phyloP scores from a whole-genome alignment of 2,113 vertebrate species.

The Siphamia tubifer region DNA sequence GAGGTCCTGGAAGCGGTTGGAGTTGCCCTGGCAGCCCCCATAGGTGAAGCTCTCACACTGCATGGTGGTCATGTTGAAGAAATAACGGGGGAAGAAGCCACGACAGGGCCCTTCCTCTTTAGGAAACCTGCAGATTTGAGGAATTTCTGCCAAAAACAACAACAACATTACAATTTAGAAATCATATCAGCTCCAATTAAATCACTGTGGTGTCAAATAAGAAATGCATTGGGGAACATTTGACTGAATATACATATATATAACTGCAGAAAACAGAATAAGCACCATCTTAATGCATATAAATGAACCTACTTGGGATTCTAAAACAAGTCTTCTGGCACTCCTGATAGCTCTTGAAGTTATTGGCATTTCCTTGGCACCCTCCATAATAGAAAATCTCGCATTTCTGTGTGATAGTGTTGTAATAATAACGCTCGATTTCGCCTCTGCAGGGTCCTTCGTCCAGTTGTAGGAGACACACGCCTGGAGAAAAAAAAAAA shows the following conservation, averaged over 20 bases:
- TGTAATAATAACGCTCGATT: conserved; percentile 84
- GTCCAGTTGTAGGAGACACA: conserved; percentile 83
- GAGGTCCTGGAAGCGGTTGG: conserved; percentile 83
- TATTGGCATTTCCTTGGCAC: conserved; percentile 89
- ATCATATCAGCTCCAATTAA: too few relatives aligned
- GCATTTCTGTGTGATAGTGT: conserved; percentile 85
- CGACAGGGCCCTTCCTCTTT: conserved; percentile 78
- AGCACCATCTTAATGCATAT: too few relatives aligned
- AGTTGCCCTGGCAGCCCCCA: conserved; percentile 80
- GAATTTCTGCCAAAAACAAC: conserved; percentile 81
- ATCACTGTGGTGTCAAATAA: too few relatives aligned
- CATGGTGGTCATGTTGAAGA: conserved; percentile 91
- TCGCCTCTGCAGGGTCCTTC: conserved; percentile 82
- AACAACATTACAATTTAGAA: not conserved
- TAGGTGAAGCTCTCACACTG: conserved; percentile 85
- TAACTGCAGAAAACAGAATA: too few relatives aligned
- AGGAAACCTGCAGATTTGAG: conserved; percentile 83
- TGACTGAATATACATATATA: too few relatives aligned
- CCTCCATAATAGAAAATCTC: conserved; percentile 86
- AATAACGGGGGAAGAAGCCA: conserved; percentile 70
- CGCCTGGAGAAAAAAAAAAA: conserved; percentile 64
- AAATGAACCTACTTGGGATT: conserved; percentile 89
- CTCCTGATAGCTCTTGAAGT: conserved; percentile 79
- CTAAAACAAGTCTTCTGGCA: conserved; percentile 86
- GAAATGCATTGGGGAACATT: too few relatives aligned